Percentiles rank a stretch among this genome's conserved stretches.
Evolutionary conservation across 2,797 vertebrate genomes (phyloP).

Genomic region (Myioborus miniatus): DNA sequence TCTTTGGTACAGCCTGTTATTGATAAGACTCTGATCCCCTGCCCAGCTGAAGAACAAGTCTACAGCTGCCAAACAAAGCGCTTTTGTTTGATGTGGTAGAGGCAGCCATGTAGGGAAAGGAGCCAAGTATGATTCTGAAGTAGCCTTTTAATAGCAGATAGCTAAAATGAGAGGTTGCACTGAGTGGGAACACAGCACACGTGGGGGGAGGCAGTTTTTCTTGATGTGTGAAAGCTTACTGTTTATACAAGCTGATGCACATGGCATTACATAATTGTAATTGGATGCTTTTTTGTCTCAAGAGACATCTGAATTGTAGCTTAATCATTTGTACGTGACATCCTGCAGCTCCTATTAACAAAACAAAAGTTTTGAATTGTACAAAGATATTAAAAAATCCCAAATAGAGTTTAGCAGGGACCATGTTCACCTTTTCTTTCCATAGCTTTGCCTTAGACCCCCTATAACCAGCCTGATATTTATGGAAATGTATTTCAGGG

Average conservation of each 20-base stretch:
- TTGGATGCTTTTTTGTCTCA: not conserved
- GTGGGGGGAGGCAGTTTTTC: not conserved
- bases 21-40: not conserved
- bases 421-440: not conserved
- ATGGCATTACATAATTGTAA: not conserved
- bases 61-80: slow-evolving; percentile 6
- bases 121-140: slow-evolving; percentile 27
- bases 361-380: not conserved
- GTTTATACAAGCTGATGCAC: not conserved
- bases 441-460: not conserved
- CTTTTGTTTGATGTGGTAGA: slow-evolving; percentile 33
- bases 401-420: not conserved
- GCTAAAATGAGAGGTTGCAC: slow-evolving; percentile 17
- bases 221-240: not conserved
- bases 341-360: not conserved
- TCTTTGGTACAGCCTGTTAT: not conserved
- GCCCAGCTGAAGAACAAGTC: not conserved
- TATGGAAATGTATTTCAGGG: not conserved
- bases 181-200: not conserved
- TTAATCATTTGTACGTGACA: not conserved
- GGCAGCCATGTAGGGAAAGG: not conserved
- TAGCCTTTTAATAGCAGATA: slow-evolving; percentile 31
- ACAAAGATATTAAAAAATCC: not conserved
- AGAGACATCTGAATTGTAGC: not conserved
- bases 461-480: not conserved